These are phyloP conservation scores for Pyrgilauda ruficollis DNA, from an alignment of 2,113 vertebrate genomes.

Conservation along the genomic window DNA sequence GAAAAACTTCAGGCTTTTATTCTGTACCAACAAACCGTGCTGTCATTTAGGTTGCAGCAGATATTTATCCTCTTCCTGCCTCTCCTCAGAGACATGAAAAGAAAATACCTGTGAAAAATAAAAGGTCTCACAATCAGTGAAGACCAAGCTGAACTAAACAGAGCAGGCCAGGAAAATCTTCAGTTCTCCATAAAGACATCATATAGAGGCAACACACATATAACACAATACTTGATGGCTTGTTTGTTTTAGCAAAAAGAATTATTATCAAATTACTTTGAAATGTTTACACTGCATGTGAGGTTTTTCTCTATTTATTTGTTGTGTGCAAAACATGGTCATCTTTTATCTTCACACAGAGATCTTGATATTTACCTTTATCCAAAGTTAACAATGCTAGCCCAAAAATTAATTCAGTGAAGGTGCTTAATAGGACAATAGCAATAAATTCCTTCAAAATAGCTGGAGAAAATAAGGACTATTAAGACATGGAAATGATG, in stretches of 20 bases:
- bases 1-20: not conserved
- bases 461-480: constrained; percentile 55
- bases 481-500: constrained; percentile 27
- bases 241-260: constrained; percentile 29
- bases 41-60: not conserved
- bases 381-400: not conserved
- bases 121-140: constrained; percentile 1
- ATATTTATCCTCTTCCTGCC: not conserved
- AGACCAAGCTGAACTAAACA: constrained; percentile 34
- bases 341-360: constrained; percentile 38
- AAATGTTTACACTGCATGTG: constrained; percentile 17
- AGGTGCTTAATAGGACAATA: constrained; percentile 18
- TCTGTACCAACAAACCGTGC: not conserved
- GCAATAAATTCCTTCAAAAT: constrained; percentile 45
- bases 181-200: not conserved
- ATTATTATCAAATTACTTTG: constrained; percentile 44
- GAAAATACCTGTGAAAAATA: constrained; percentile 37
- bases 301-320: constrained; percentile 41
- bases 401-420: constrained; percentile 5
- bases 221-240: not conserved
- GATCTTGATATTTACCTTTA: constrained; percentile 18
- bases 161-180: not conserved
- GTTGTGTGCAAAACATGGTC: constrained; percentile 9
- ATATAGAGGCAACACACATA: not conserved
- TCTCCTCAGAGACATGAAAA: not conserved